Conservation (phyloP, 2,888 invertebrate species). For the Drosophila neonasuta region DNA sequence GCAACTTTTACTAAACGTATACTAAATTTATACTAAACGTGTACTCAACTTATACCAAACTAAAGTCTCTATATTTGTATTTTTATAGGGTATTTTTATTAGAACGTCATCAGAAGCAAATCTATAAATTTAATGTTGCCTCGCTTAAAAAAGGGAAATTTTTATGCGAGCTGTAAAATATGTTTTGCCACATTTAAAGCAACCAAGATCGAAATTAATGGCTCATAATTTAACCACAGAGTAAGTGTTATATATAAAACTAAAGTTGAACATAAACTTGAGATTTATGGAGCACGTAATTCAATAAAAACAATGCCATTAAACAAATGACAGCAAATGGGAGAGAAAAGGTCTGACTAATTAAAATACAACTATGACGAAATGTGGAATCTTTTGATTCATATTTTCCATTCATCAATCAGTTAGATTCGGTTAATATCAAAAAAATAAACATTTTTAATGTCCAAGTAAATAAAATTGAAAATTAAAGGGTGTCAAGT, state of each 20-base stretch:
- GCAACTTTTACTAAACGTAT: too few relatives aligned
- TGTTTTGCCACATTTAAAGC: conserved; percentile 50
- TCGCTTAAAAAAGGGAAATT: conserved; percentile 44
- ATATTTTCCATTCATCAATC: too few relatives aligned
- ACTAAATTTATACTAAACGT: too few relatives aligned
- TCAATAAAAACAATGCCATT: not conserved
- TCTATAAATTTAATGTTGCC: conserved; percentile 53
- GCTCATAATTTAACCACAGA: conserved; percentile 12
- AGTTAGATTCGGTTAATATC: too few relatives aligned
- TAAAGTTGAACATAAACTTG: conserved; percentile 11
- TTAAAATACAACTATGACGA: not conserved
- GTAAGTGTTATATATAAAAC: conserved; percentile 31
- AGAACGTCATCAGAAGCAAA: conserved; percentile 39
- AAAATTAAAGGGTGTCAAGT: too few relatives aligned
- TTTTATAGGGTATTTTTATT: conserved; percentile 15
- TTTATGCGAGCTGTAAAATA: conserved; percentile 58
- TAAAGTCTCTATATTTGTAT: too few relatives aligned
- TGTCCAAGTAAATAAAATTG: too few relatives aligned
- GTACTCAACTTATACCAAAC: too few relatives aligned
- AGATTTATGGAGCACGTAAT: conserved; percentile 5
- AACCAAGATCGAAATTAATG: conserved; percentile 28
- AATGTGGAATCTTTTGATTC: not conserved
- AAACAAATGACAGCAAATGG: not conserved
- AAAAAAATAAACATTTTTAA: too few relatives aligned
- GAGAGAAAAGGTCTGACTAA: not conserved